Base-by-base conservation (phyloP, 1,140 invertebrate genomes). In the Phocides pigmalion region DNA sequence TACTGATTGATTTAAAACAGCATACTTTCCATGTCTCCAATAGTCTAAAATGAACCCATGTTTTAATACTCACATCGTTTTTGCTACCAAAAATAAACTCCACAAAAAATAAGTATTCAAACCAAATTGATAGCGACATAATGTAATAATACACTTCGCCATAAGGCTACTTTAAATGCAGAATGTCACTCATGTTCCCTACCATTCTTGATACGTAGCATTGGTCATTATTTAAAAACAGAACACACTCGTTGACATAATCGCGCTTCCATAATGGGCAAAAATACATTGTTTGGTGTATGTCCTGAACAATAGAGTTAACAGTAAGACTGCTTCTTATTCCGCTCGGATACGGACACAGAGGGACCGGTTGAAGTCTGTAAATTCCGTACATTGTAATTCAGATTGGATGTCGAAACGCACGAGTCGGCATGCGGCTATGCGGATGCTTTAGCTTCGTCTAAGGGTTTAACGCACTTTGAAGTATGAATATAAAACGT, bases 341-440 rank as follows among this genome's bases (percentile, higher is more conserved):
- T 90, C 88, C 88, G 88, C 74, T 81, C 88, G 88, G 87, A 89
- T 82, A 84, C 84, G 85, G 84, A 86, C 85, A 72, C 78, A 59
- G 65, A 73, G 75, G 71, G 76, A 75, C 71, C 74, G 80, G 75
- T 84, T 81, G 81, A 79, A 81, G 81, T 79, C 81, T 81, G 82
- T 89, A 82, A 81, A 89, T 88, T 82, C 84, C 81, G 70, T 84
- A 85, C 88, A 90, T 90, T 90, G 86, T 90, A 83, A 90, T 90
- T 88, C 88, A 86, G 85, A 86, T 85, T 81, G 87, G 76, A 84
- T 83, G 84, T 87, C 81, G 84, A 83, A 87, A 85, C 82, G 84
- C 79, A 87, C 86, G 88, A 79, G 80, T 84, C 71, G 84, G 88
- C 70, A 89, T 89, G 88, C 81, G 72, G 75, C 77, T 82, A 86